Percentiles rank a stretch among this genome's conserved stretches.
Evolutionary conservation across 2,113 vertebrate genomes (phyloP).

Genomic region (Noturus placidus): DNA sequence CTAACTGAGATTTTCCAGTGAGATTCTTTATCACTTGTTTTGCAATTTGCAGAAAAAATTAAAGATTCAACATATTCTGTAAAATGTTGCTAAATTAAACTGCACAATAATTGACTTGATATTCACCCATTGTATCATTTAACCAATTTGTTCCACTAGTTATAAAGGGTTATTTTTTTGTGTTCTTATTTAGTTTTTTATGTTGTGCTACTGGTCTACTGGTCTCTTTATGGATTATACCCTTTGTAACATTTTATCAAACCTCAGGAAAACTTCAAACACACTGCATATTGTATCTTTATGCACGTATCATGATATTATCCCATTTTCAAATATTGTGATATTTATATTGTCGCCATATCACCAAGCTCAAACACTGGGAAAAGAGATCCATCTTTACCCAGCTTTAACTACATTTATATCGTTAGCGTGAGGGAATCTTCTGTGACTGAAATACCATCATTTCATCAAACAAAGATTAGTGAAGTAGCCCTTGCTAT

Average conservation of each 20-base stretch:
- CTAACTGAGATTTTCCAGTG: background rate
- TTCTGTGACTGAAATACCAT: slow-evolving; percentile 48
- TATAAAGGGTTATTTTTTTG: background rate
- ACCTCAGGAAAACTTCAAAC: background rate
- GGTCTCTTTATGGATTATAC: background rate
- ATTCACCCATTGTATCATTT: background rate
- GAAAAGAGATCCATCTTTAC: slow-evolving; percentile 16
- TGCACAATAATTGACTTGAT: background rate
- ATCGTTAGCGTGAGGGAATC: slow-evolving; percentile 46
- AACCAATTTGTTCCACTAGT: background rate
- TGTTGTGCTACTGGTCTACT: background rate
- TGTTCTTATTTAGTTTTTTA: background rate
- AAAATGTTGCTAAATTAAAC: background rate
- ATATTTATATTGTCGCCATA: background rate
- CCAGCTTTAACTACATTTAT: slow-evolving; percentile 38
- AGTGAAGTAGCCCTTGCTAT: slow-evolving; percentile 43
- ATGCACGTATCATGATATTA: too few species aligned
- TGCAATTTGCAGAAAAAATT: background rate
- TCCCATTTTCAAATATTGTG: background rate
- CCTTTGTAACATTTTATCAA: background rate
- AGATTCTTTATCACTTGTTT: background rate
- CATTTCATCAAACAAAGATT: slow-evolving; percentile 56
- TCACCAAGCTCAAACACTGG: slow-evolving; percentile 11
- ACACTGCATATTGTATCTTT: background rate
- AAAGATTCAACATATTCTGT: background rate